Evolutionary conservation across 23 tunicate species (phyloP), one percentile per base, ranked within the genome.

Genomic region (Styela clava): DNA sequence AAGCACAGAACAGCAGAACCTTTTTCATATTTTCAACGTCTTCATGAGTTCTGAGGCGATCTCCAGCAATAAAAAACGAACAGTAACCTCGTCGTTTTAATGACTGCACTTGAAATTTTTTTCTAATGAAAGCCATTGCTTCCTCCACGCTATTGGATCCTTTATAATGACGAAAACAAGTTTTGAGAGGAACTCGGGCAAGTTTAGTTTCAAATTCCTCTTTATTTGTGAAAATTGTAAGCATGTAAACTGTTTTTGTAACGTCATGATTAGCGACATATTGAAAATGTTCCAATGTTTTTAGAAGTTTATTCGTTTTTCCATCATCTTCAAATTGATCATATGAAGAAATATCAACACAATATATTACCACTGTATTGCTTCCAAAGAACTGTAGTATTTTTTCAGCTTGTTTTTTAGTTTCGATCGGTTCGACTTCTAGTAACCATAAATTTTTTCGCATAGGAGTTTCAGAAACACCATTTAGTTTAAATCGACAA

Each of bases 401-500:
- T 16, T 29, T 35, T 71, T 71, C 34, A 27, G 34, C 77, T 32
- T 71, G 77, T 22, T 33, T 28, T 30, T 71, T 71, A 3, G 35
- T 71, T 32, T 30, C 35, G 20, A 71, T 26, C 37, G 77, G 35
- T 30, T 33, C 35, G 35, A 71, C 34, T 34, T 71, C 77, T 29
- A 71, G 34, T 32, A 71, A 30, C 77, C 77, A 71, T 34, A 71
- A 12, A 16, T 29, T 3, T 71, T 71, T 71, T 71, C 77, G 77
- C 3, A 71, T 35, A 3, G 77, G 77, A 5, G 77, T 71, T 32
- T 71, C 77, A 3, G 29, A 33, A 3, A 71, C 77, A 16, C 77
- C 77, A 16, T 71, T 71, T 71, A 71, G 77, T 71, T 71, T 34
- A 16, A 28, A 28, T 18, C 77, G 77, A 32, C 77, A 71, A 33